Conservation (phyloP, 2,797 vertebrate species). For the Peromyscus melanophrys region DNA sequence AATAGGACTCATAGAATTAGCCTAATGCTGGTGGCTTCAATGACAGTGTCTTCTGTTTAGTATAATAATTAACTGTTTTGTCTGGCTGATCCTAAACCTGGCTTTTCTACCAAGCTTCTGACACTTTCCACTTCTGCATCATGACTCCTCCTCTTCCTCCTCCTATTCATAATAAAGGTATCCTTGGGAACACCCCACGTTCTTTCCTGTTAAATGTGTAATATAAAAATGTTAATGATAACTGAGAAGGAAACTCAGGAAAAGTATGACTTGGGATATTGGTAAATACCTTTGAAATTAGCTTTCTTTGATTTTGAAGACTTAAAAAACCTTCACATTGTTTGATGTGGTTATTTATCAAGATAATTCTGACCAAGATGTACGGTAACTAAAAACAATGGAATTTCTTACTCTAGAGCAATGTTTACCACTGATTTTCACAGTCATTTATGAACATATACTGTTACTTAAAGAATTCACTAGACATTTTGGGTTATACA, state of each 20-base stretch:
- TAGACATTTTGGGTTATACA: constrained; percentile 1
- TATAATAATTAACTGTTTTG: neutral
- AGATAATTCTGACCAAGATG: constrained; percentile 9
- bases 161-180: constrained; percentile 13
- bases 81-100: neutral
- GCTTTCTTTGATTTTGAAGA: constrained; percentile 47
- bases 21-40: neutral
- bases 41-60: constrained; percentile 7
- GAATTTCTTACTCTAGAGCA: neutral
- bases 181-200: neutral
- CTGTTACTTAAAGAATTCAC: constrained; percentile 31
- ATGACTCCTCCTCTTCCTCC: neutral
- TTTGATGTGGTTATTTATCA: constrained; percentile 66
- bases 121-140: neutral
- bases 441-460: neutral
- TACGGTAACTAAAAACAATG: constrained; percentile 25
- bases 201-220: constrained; percentile 25
- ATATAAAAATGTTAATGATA: constrained; percentile 46
- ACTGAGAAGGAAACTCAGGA: constrained; percentile 14
- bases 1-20: constrained; percentile 43
- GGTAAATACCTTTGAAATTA: constrained; percentile 53
- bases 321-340: neutral
- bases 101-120: constrained; percentile 18
- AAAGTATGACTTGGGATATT: constrained; percentile 33
- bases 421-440: constrained; percentile 19